Base-by-base conservation (phyloP, 2,797 vertebrate genomes). In the Xyrichtys novacula region DNA sequence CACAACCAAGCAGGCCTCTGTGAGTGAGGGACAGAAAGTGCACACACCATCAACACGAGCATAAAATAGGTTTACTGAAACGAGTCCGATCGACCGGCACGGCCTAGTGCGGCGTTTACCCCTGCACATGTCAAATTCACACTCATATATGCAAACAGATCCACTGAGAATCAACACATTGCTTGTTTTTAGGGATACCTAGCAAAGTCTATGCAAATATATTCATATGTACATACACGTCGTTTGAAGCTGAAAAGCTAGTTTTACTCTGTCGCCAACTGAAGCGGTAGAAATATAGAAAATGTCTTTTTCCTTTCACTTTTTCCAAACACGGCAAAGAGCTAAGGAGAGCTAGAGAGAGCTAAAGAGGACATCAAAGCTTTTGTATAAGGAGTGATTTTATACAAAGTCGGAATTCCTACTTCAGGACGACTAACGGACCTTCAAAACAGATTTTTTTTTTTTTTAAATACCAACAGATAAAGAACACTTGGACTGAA, bases 161-260 rank as follows among this genome's bases (percentile, higher is more conserved):
- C 93, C 93, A 93, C 93, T 93, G 94, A 94, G 93, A 94, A 88
- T 93, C 84, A 88, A 93, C 93, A 93, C 91, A 90, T 92, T 92
- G 91, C 90, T 91, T 93, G 88, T 91, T 92, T 92, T 91, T 89
- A 93, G 93, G 93, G 91, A 93, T 93, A 94, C 88, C 94, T 94
- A 93, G 93, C 93, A 92, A 91, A 92, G 91, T 91, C 92, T 94
- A 94, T 91, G 91, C 90, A 91, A 92, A 93, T 94, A 94, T 92
- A 92, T 87, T 91, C 89, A 88, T 93, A 94, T 93, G 93, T 91
- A 92, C 91, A 92, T 87, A 91, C 86, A 90, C 87, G 67, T 86
- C 25, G 76, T 88, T 46, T 77, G 81, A 90, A 88, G 89, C 89
- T 50, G 85, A 88, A 91, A 87, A 90, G 89, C 90, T 79, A 88